Base-by-base conservation (phyloP, 2,113 vertebrate species). In the Noctilio leporinus region DNA sequence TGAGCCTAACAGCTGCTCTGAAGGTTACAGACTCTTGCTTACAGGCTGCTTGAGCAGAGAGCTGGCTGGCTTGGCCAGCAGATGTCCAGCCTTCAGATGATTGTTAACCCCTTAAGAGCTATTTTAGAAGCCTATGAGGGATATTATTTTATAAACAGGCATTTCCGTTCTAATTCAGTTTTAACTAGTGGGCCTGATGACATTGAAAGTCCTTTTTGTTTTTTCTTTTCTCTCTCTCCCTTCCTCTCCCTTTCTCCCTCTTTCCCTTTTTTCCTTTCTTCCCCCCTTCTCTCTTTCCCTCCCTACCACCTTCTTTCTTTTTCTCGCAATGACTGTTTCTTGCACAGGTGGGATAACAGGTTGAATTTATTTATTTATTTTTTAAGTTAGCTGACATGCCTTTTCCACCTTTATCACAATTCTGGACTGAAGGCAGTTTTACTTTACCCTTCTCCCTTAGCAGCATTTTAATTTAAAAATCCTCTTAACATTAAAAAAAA, bases 11-110 rank as follows among this genome's bases (percentile, higher is more conserved):
- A 97, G 91, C 89, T 97, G 96, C 67, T 78, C 89, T 86, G 94
- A 94, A 77, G 97, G 89, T 82, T 88, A 81, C 64, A 40, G 67
- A 53, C 51, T 89, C 78, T 64, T 97, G 94, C 88, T 95, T 90
- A 83, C 94, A 97, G 95, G 96, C 83, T 96, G 96, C 86, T 94
- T 38, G 38, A 49, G 62, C 77, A 57, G 35, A 86, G 82, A 65
- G 40, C 15, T 20, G 70, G 57, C 57, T 59, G 57, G 57, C 57
- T 4, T 59, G 57, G 6, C 15, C 30, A 22, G 72, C 95, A 30
- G 20, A 4, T 38, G 14, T 92, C 88, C 80, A 90, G 93, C 47
- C 87, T 82, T 11, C 43, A 20, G 65, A 67, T 75, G 78, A 20
- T 30, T 33, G 65, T 93, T 97, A 96, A 95, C 83, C 89, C 83